Base-by-base conservation (phyloP, 2,888 invertebrate genomes). In the Disparrhopalites patrizii region DNA sequence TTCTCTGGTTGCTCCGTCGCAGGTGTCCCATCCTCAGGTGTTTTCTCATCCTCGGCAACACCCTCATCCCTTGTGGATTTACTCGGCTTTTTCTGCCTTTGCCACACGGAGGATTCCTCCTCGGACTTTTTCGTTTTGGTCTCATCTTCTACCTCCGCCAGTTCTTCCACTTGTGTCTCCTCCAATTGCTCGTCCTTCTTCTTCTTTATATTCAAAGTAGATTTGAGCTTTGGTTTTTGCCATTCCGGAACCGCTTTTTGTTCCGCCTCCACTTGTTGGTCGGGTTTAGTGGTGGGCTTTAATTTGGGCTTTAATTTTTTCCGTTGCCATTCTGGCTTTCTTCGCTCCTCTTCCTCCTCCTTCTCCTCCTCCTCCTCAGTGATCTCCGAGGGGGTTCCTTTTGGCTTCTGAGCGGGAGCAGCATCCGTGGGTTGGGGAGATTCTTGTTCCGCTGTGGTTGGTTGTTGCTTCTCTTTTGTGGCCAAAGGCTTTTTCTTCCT, bases 291-390 rank as follows among this genome's bases (percentile, higher is more conserved):
- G 2, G 18, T 28, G 15, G n/a, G n/a, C 43, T 5, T 20, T 36
- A n/a, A 36, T 51, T 52, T n/a, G 4, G 50, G 23, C 10, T 31
- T 62, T 2, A 13, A 28, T 51, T 30, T 58, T 40, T 25, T 36
- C 57, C 36, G 65, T 61, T 54, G 63, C 50, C 20, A 38, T 36
- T 68, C 65, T 0, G 60, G 23, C 50, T 62, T 61, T 65, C 50
- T 58, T 33, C 36, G 1, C 8, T n/a, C 20, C 20, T 50, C 54
- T 27, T 23, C 10, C 40, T 60, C 31, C 65, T 57, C 43, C 20
- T 5, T 18, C 13, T 57, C 20, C 38, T 25, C 8, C 27, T 4
- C 47, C 10, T 28, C 15, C 23, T 15, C n/a, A 7, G 13, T 10
- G 13, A n/a, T 18, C 15, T 15, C 18, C 10, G 33, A 18, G 5